Percentiles rank a stretch among this genome's conserved stretches.
These are phyloP conservation scores for Panurus biarmicus DNA, from an alignment of 2,113 vertebrate species.

Conservation along the genomic window DNA sequence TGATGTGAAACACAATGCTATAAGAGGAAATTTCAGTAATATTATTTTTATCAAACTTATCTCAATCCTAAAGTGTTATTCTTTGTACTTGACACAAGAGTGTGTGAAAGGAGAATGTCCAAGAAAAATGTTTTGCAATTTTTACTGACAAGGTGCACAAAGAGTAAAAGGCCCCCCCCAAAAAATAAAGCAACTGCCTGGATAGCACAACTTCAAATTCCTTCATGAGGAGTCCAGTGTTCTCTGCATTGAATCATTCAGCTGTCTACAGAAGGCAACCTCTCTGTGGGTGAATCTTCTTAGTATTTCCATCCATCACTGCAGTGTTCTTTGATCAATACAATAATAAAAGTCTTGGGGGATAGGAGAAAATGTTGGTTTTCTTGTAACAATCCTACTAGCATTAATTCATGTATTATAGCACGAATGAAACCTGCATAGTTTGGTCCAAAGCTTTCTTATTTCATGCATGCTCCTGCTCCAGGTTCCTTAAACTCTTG, in stretches of 20 bases:
- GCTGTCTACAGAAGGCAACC: not conserved
- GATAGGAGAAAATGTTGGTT: not conserved
- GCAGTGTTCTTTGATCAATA: not conserved
- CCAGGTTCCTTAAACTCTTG: not conserved
- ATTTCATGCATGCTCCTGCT: not conserved
- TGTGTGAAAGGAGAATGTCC: not conserved
- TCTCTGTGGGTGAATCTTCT: not conserved
- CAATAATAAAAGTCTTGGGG: not conserved
- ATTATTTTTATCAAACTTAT: conserved; percentile 11
- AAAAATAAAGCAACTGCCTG: not conserved
- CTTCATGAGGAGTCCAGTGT: not conserved
- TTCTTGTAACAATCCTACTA: not conserved
- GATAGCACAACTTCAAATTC: not conserved
- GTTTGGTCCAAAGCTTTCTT: not conserved
- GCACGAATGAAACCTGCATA: not conserved
- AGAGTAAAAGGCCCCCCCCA: not conserved
- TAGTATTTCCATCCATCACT: not conserved
- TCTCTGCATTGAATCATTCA: not conserved
- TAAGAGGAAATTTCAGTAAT: not conserved
- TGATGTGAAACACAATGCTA: not conserved
- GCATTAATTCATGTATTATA: not conserved
- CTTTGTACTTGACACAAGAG: not conserved
- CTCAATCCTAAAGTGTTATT: not conserved
- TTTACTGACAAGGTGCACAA: not conserved
- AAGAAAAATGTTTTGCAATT: not conserved